These are phyloP conservation scores for Sminthurinus signatus DNA, from an alignment of 1,140 invertebrate genomes.

Conservation along the genomic window DNA sequence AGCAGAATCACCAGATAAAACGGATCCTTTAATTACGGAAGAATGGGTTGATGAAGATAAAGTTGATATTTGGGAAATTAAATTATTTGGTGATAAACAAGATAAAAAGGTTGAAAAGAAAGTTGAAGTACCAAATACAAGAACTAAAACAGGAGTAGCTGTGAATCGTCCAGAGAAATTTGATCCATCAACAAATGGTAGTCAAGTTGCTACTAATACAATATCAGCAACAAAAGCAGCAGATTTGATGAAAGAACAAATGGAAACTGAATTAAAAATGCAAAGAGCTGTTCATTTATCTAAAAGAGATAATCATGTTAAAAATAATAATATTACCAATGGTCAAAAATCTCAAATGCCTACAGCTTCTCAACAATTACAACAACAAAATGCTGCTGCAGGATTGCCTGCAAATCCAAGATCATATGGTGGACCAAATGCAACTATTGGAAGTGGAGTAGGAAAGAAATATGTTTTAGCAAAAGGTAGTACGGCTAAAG, in stretches of 20 bases:
- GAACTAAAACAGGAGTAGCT: constrained; percentile 34
- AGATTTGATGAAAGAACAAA: constrained; percentile 81
- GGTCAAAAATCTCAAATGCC: constrained; percentile 54
- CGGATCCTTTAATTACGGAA: constrained; percentile 82
- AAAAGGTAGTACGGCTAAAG: not conserved
- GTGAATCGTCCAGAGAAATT: constrained; percentile 35
- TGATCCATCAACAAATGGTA: constrained; percentile 10
- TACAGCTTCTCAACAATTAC: constrained; percentile 55
- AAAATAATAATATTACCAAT: constrained; percentile 41
- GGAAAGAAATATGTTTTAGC: not conserved
- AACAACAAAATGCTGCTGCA: constrained; percentile 42
- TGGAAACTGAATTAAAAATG: constrained; percentile 79
- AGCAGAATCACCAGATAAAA: constrained; percentile 80
- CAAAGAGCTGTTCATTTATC: constrained; percentile 81
- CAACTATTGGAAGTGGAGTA: not conserved
- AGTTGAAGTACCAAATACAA: constrained; percentile 7
- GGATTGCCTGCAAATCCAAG: constrained; percentile 27
- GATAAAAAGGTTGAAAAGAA: constrained; percentile 32
- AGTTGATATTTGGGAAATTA: constrained; percentile 94
- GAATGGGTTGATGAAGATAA: constrained; percentile 95
- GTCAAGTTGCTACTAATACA: not conserved
- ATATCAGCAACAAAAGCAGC: constrained; percentile 45
- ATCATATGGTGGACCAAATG: constrained; percentile 14
- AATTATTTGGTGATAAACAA: constrained; percentile 81
- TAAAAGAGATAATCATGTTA: constrained; percentile 55